A percentile compares a stretch with the other conserved stretches of the same genome.
These are phyloP conservation scores for Tetramorium parvispinum DNA, from an alignment of 1,140 invertebrate species.

Conservation along the genomic window DNA sequence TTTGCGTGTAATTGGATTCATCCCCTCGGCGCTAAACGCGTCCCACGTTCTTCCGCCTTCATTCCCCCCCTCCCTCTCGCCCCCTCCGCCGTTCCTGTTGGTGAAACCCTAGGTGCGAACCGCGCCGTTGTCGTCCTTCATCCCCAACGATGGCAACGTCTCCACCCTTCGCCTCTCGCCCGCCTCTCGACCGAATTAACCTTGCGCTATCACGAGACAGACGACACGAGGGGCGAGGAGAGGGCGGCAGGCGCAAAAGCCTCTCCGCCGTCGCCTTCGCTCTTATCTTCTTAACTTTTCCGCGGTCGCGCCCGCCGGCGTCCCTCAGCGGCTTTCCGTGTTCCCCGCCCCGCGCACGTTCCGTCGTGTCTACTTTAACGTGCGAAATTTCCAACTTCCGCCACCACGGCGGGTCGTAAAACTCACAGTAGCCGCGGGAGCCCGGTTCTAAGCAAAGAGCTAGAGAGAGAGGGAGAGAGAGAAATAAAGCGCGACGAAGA, in stretches of 20 bases:
- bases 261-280: constrained; percentile 66
- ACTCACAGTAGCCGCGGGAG: constrained; percentile 76
- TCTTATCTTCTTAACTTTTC: constrained; percentile 79
- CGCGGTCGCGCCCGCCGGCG: constrained; percentile 67
- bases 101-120: constrained; percentile 53
- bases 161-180: constrained; percentile 74
- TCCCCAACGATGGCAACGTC: constrained; percentile 50
- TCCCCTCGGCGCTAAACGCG: constrained; percentile 71
- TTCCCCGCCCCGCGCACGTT: constrained; percentile 22
- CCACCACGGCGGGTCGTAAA: constrained; percentile 77
- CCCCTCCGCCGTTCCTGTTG: constrained; percentile 26
- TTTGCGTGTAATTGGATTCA: constrained; percentile 84
- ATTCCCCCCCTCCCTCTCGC: constrained; percentile 44
- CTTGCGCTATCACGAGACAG: constrained; percentile 70
- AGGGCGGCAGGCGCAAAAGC: constrained; percentile 16
- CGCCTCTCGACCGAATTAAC: constrained; percentile 75
- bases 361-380: constrained; percentile 68
- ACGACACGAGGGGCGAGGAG: constrained; percentile 52
- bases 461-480: constrained; percentile 19
- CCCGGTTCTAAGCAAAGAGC: constrained; percentile 51
- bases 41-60: constrained; percentile 53
- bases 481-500: constrained; percentile 62
- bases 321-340: constrained; percentile 43
- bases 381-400: constrained; percentile 80
- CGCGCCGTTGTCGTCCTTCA: constrained; percentile 31